Conservation (phyloP, 2,888 invertebrate species). For the Aporophyla nigra region DNA sequence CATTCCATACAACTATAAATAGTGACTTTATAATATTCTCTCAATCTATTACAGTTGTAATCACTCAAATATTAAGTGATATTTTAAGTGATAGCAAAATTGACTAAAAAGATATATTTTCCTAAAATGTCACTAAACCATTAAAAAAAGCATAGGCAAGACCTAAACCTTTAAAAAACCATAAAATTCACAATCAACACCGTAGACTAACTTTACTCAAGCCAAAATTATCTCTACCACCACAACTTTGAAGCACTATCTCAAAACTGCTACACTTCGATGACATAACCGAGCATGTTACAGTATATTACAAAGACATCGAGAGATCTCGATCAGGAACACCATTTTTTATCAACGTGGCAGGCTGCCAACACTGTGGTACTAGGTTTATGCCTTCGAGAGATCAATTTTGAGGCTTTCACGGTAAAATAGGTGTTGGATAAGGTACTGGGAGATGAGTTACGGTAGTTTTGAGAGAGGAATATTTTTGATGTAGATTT, state of each 20-base stretch:
- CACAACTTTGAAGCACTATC: background rate
- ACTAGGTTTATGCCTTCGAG: constrained; percentile 58
- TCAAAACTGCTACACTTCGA: constrained; percentile 4
- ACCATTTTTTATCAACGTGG: constrained; percentile 63
- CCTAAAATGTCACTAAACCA: background rate
- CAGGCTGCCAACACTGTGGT: constrained; percentile 56
- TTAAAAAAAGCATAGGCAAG: background rate
- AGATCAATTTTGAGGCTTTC: constrained; percentile 59
- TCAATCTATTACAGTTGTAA: background rate
- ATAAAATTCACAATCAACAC: background rate
- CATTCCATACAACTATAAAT: background rate
- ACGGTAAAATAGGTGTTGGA: constrained; percentile 53
- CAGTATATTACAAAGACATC: constrained; percentile 47
- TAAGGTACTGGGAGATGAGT: constrained; percentile 26
- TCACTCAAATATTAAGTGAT: background rate
- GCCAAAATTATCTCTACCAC: background rate
- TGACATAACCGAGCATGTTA: constrained; percentile 14
- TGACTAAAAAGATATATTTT: background rate
- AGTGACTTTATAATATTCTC: background rate
- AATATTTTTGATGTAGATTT: constrained; percentile 3
- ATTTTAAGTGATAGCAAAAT: background rate
- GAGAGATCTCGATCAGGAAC: constrained; percentile 50
- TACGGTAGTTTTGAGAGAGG: constrained; percentile 10
- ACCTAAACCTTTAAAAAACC: too few species aligned
- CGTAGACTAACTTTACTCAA: background rate